Evolutionary conservation across 1,140 invertebrate genomes (phyloP).

Genomic region (Phymorhynchus buccinoides): DNA sequence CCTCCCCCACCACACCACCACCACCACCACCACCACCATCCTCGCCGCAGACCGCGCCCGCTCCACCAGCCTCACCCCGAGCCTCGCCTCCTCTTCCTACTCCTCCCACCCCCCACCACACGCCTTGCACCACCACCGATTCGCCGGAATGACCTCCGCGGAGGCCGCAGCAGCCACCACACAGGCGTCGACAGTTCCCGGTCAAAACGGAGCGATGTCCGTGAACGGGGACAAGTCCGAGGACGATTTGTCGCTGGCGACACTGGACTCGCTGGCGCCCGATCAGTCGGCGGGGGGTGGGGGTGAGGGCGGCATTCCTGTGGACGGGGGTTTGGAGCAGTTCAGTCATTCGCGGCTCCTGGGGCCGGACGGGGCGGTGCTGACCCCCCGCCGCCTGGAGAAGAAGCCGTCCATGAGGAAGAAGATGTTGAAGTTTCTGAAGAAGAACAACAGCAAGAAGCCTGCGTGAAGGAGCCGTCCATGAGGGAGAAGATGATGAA

Average conservation of each 20-base stretch:
- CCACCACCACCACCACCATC: neutral
- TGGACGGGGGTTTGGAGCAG: slow-evolving; percentile 2
- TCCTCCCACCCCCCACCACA: neutral
- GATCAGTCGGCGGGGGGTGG: neutral
- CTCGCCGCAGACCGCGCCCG: neutral
- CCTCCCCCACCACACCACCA: neutral
- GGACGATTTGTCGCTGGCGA: slow-evolving; percentile 29
- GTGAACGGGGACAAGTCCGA: slow-evolving; percentile 21
- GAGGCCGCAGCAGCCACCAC: neutral
- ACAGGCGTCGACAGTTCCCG: neutral
- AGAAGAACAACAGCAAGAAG: neutral
- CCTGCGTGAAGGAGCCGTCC: slow-evolving; percentile 2
- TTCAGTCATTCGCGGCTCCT: neutral
- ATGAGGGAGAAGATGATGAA: slow-evolving; percentile 15
- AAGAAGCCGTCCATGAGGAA: slow-evolving; percentile 17
- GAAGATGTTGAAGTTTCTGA: slow-evolving; percentile 9
- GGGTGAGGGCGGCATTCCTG: neutral
- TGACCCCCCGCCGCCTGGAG: neutral
- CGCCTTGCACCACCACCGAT: too few species aligned
- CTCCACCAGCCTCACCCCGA: neutral
- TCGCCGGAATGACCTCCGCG: neutral
- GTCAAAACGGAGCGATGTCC: neutral
- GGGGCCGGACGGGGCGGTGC: neutral
- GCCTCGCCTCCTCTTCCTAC: neutral
- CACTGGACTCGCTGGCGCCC: slow-evolving; percentile 11